Percentiles rank a stretch among this genome's conserved stretches.
Evolutionary conservation across 2,888 invertebrate genomes (phyloP).

Genomic region (Hypomecis punctinalis): DNA sequence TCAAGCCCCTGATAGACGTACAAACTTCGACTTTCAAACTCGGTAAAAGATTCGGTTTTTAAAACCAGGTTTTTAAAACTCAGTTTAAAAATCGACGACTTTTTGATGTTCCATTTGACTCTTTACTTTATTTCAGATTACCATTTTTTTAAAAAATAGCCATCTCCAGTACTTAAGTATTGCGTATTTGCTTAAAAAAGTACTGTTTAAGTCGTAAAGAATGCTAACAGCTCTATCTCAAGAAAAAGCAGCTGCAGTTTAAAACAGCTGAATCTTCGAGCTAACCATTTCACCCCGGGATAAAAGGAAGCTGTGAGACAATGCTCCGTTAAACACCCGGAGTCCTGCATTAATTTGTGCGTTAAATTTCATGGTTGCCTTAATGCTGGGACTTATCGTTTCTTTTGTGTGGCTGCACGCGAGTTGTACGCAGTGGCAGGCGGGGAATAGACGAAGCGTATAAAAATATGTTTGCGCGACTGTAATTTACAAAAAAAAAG

Average conservation of each 20-base stretch:
- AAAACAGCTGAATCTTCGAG: not conserved
- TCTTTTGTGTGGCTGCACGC: constrained; percentile 67
- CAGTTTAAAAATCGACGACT: no score
- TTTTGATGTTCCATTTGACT: no score
- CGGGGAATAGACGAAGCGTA: constrained; percentile 20
- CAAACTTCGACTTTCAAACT: no score
- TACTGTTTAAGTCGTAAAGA: not conserved
- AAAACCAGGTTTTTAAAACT: no score
- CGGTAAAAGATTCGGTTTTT: no score
- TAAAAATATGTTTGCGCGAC: not conserved
- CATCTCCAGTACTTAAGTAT: no score
- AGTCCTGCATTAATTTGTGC: constrained; percentile 60
- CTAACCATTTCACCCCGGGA: constrained; percentile 1
- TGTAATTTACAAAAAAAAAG: no score
- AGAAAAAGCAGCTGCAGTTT: not conserved
- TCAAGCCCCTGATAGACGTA: no score
- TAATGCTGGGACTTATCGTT: constrained; percentile 64
- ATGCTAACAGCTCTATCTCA: not conserved
- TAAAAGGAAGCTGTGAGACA: constrained; percentile 28
- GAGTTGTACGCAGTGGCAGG: constrained; percentile 44
- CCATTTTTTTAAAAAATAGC: no score
- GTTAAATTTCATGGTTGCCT: constrained; percentile 57
- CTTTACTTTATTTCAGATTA: no score
- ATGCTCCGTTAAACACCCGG: constrained; percentile 29
- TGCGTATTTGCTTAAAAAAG: no score